These are phyloP conservation scores for Oreohelix idahoensis DNA, from an alignment of 1,140 invertebrate genomes.

Conservation along the genomic window DNA sequence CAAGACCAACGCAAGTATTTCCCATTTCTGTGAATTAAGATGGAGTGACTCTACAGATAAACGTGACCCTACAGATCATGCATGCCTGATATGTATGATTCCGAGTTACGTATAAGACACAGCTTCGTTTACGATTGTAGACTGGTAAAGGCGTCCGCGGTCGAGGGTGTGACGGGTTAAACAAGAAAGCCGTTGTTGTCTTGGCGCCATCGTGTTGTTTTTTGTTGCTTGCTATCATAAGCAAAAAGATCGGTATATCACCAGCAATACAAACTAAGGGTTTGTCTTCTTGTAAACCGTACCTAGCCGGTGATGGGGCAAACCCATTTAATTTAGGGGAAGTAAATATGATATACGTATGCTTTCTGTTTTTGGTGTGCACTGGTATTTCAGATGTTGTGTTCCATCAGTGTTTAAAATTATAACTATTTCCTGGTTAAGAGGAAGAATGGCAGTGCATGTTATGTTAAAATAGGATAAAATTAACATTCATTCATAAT, in stretches of 20 bases:
- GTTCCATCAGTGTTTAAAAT: too few relatives aligned
- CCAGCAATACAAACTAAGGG: background rate
- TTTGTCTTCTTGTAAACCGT: background rate
- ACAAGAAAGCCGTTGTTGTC: background rate
- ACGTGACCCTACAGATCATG: background rate
- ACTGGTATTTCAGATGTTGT: too few relatives aligned
- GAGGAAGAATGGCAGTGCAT: too few relatives aligned
- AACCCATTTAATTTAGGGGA: too few relatives aligned
- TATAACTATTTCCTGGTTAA: too few relatives aligned
- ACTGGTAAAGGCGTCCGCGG: background rate
- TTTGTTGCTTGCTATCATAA: background rate
- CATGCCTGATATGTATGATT: background rate
- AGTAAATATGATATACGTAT: too few relatives aligned
- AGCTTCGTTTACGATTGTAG: too few relatives aligned
- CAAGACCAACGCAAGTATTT: background rate
- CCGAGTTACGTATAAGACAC: background rate
- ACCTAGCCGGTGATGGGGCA: too few relatives aligned
- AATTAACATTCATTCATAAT: too few relatives aligned
- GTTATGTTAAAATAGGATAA: too few relatives aligned
- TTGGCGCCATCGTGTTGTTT: background rate
- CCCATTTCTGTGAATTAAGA: slow-evolving; percentile 6
- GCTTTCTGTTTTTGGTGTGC: too few relatives aligned
- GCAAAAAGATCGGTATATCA: background rate
- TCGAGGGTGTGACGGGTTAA: background rate
- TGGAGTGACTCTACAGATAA: background rate